A percentile compares a stretch with the other conserved stretches of the same genome.
Evolutionary conservation across 1,140 invertebrate species (phyloP).

Genomic region (Lycorma delicatula): DNA sequence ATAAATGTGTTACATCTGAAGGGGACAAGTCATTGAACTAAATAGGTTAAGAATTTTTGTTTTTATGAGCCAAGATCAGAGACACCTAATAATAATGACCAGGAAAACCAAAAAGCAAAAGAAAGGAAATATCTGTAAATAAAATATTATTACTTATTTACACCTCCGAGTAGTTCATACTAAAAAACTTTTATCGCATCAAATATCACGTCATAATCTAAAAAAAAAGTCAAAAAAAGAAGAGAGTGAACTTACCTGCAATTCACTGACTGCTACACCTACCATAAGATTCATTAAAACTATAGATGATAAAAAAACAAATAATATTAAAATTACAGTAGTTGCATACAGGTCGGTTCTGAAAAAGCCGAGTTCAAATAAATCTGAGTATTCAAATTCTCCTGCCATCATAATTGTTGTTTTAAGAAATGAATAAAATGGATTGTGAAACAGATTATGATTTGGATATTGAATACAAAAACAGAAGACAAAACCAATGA

Average conservation of each 20-base stretch:
- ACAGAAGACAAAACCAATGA: constrained; percentile 45
- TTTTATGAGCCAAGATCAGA: too few species aligned
- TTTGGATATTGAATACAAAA: constrained; percentile 42
- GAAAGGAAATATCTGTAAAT: too few species aligned
- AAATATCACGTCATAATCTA: too few species aligned
- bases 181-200: too few species aligned
- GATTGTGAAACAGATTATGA: constrained; percentile 36
- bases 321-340: constrained; percentile 28
- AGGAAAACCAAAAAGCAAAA: too few species aligned
- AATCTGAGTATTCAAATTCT: constrained; percentile 42
- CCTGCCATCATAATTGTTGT: constrained; percentile 50
- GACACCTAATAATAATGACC: too few species aligned
- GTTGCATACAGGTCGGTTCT: constrained; percentile 23
- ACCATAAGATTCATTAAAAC: constrained; percentile 39
- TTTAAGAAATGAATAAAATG: constrained; percentile 39
- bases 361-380: constrained; percentile 33
- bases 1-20: too few species aligned
- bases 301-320: constrained; percentile 35
- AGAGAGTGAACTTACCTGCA: constrained; percentile 21
- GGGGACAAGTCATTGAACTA: too few species aligned
- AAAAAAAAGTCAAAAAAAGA: too few species aligned
- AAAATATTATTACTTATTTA: too few species aligned
- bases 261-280: constrained; percentile 38
- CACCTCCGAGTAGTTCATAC: too few species aligned
- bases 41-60: too few species aligned